Evolutionary conservation across 2,113 vertebrate genomes (phyloP).

Genomic region (Scomber scombrus): DNA sequence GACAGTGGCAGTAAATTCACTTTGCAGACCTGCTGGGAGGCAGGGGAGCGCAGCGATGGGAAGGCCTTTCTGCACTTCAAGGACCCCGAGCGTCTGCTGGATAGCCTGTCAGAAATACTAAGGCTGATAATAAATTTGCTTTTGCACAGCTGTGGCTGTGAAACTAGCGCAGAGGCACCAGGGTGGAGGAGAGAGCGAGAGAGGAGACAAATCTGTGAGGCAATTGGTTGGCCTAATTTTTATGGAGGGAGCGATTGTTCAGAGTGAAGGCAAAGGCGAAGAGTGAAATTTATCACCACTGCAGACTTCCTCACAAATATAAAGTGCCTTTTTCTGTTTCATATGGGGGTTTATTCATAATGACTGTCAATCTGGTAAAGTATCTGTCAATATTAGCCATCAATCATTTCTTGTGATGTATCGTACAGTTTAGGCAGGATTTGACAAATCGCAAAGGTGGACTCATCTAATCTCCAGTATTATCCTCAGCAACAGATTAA

Average conservation of each 20-base stretch:
- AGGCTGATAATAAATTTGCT: constrained; percentile 82
- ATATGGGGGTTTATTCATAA: background rate
- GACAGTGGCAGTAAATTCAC: constrained; percentile 81
- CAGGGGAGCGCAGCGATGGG: constrained; percentile 69
- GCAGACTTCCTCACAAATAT: constrained; percentile 5
- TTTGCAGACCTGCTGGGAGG: constrained; percentile 69
- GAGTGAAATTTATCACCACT: constrained; percentile 27
- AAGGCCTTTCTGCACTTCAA: constrained; percentile 80
- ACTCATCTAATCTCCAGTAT: too few relatives aligned
- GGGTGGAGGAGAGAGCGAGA: constrained; percentile 38
- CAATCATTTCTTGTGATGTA: background rate
- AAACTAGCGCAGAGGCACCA: constrained; percentile 52
- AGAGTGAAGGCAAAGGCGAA: constrained; percentile 7
- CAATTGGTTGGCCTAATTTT: constrained; percentile 35
- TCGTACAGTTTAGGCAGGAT: too few relatives aligned
- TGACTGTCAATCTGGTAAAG: background rate
- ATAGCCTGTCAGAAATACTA: constrained; percentile 79
- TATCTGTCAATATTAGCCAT: background rate
- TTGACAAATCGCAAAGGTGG: too few relatives aligned
- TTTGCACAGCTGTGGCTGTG: constrained; percentile 72
- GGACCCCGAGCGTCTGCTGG: constrained; percentile 76
- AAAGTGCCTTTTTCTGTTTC: background rate
- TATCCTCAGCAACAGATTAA: too few relatives aligned
- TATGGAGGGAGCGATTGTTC: constrained; percentile 53
- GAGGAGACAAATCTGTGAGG: constrained; percentile 44